These are phyloP conservation scores for Oncorhynchus gorbuscha DNA, from an alignment of 2,113 vertebrate species.

Conservation along the genomic window DNA sequence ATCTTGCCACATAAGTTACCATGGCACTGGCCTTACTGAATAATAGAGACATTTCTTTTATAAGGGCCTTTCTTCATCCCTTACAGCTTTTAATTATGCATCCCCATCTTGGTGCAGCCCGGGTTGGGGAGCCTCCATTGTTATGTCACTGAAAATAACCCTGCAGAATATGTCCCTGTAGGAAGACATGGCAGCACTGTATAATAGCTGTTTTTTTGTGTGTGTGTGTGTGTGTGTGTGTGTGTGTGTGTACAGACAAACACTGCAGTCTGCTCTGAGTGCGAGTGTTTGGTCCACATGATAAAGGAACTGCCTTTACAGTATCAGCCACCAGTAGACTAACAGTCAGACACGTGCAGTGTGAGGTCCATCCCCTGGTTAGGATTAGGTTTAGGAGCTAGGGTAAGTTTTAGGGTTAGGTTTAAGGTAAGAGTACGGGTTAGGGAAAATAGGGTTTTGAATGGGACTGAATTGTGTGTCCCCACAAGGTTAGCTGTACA, in stretches of 20 bases:
- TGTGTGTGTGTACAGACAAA: not conserved
- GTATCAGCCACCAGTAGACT: not conserved
- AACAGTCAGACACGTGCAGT: conserved; percentile 34
- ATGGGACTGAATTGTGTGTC: conserved; percentile 19
- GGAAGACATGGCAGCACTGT: not conserved
- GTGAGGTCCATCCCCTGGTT: no score
- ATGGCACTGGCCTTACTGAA: not conserved
- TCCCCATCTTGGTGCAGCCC: conserved; percentile 23
- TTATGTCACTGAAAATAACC: conserved; percentile 45
- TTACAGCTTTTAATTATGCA: conserved; percentile 14
- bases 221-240: no score
- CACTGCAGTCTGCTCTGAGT: not conserved
- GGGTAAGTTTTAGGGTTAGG: no score
- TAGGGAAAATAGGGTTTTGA: no score
- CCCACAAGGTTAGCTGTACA: not conserved
- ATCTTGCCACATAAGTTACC: not conserved
- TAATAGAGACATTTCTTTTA: not conserved
- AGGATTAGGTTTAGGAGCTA: no score
- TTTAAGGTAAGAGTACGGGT: no score
- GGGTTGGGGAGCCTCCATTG: conserved; percentile 28
- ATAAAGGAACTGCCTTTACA: not conserved
- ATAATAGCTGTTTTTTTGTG: conserved; percentile 12
- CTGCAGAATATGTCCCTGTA: conserved; percentile 26
- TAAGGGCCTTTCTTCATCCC: not conserved
- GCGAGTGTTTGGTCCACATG: not conserved